These are phyloP conservation scores for Peromyscus nudipes DNA, from an alignment of 2,797 vertebrate genomes.

Conservation along the genomic window DNA sequence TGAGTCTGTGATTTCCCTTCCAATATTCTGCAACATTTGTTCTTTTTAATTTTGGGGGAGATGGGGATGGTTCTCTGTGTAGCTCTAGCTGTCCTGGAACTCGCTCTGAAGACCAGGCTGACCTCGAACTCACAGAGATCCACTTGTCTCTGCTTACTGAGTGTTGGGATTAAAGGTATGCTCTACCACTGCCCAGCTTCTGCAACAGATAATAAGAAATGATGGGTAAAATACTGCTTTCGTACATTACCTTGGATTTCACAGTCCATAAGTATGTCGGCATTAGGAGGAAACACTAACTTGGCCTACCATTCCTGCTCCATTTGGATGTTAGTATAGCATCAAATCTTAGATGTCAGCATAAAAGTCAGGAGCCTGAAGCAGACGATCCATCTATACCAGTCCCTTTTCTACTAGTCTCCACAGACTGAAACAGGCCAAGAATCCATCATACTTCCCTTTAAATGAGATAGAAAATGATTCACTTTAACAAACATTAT, in stretches of 20 bases:
- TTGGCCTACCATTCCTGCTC: background rate
- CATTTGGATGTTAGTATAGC: background rate
- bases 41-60: background rate
- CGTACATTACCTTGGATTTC: background rate
- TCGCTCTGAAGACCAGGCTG: background rate
- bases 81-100: background rate
- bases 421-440: background rate
- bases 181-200: background rate
- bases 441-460: slow-evolving; percentile 33
- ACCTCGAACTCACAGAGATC: background rate
- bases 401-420: background rate
- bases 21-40: background rate
- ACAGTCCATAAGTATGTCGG: background rate
- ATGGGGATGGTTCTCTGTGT: background rate
- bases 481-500: slow-evolving; percentile 17
- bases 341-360: background rate
- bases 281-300: background rate
- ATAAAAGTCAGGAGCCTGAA: slow-evolving; percentile 42
- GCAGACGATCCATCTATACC: background rate
- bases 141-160: background rate
- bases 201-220: background rate
- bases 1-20: background rate
- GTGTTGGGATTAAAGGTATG: background rate
- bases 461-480: background rate
- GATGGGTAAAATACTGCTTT: background rate